Evolutionary conservation across 2,113 vertebrate genomes (phyloP).

Genomic region (Silurus asotus): DNA sequence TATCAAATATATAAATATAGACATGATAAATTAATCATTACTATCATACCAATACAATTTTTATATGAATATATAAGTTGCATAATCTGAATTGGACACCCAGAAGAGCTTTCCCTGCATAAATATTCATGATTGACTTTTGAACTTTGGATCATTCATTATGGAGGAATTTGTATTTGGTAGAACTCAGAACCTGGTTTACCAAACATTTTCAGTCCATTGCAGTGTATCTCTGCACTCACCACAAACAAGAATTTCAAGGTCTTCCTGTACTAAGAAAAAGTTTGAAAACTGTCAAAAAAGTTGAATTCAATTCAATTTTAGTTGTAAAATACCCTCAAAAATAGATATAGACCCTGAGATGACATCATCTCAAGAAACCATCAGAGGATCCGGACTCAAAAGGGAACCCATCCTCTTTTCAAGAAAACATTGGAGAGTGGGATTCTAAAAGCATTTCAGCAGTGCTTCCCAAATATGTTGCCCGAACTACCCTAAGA

Average conservation of each 20-base stretch:
- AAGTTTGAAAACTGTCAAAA: neutral
- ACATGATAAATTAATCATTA: neutral
- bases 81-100: neutral
- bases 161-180: neutral
- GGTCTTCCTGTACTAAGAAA: neutral
- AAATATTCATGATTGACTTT: neutral
- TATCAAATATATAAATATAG: neutral
- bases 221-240: neutral
- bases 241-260: neutral
- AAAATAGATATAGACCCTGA: neutral
- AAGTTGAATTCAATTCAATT: neutral
- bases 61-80: neutral
- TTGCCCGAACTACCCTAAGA: neutral
- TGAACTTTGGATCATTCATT: neutral
- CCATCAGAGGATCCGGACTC: neutral
- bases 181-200: neutral
- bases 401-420: neutral
- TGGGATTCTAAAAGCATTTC: neutral
- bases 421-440: neutral
- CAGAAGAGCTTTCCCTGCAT: neutral
- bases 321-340: neutral
- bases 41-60: neutral
- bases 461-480: neutral
- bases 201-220: neutral
- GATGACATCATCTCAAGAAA: neutral